A percentile compares a stretch with the other conserved stretches of the same genome.
Conservation (phyloP, 2,888 invertebrate species). For the Pseudeuparius sepicola region DNA sequence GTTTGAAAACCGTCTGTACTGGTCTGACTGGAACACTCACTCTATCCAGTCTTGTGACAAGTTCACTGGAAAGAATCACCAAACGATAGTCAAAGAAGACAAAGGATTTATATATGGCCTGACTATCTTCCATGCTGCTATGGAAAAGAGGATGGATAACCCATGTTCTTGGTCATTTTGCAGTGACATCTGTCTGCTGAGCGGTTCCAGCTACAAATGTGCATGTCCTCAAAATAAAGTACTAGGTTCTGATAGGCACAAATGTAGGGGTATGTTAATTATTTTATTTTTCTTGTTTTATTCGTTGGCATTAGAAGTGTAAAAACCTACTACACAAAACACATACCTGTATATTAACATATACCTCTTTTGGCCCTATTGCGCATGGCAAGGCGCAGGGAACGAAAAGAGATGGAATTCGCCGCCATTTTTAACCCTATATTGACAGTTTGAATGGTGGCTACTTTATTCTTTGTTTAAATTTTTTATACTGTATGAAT, state of each 20-base stretch:
- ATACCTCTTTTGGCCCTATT: too few species aligned
- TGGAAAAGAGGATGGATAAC: constrained; percentile 45
- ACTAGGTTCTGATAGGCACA: constrained; percentile 44
- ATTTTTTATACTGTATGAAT: too few species aligned
- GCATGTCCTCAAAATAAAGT: constrained; percentile 67
- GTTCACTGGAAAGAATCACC: constrained; percentile 55
- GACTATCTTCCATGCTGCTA: constrained; percentile 63
- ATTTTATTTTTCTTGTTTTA: neutral
- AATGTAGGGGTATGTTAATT: constrained; percentile 43
- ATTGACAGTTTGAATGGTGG: too few species aligned
- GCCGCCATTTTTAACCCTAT: too few species aligned
- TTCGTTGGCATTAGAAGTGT: neutral
- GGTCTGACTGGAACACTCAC: constrained; percentile 79
- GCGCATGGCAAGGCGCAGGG: too few species aligned
- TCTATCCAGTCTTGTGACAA: constrained; percentile 71
- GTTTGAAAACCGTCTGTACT: constrained; percentile 80
- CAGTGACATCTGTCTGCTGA: constrained; percentile 67
- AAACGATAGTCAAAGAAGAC: constrained; percentile 43
- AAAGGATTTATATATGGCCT: constrained; percentile 50
- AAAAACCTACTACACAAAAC: too few species aligned
- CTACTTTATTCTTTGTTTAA: too few species aligned
- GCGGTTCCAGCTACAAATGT: constrained; percentile 50
- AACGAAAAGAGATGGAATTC: too few species aligned
- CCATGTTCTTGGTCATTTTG: constrained; percentile 57
- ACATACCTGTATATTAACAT: too few species aligned